Percentiles rank a stretch among this genome's conserved stretches.
These are phyloP conservation scores for Brachionus angularis DNA, from an alignment of 1,140 invertebrate species.

Conservation along the genomic window DNA sequence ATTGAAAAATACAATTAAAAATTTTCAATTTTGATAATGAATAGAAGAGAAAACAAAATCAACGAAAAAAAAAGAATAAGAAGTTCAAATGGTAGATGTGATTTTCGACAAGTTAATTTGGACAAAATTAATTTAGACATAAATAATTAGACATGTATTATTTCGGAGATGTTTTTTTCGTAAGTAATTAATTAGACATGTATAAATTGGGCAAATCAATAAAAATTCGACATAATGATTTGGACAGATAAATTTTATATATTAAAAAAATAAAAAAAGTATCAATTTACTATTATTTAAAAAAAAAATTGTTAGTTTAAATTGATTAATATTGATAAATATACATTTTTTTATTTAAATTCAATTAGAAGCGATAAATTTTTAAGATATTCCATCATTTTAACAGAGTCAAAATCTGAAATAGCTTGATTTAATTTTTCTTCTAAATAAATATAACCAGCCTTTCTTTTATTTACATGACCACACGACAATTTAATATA, in stretches of 20 bases:
- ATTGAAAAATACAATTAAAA: no score
- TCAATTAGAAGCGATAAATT: background rate
- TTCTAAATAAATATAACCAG: background rate
- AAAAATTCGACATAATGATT: background rate
- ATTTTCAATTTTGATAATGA: no score
- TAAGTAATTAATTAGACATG: background rate
- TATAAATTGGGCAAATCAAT: background rate
- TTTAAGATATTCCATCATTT: background rate
- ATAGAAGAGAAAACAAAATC: no score
- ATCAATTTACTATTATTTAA: background rate
- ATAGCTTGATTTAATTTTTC: conserved; percentile 6
- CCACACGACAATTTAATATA: background rate
- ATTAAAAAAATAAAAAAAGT: no score
- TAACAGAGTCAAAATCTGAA: background rate
- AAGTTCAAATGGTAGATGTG: background rate
- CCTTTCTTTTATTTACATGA: background rate
- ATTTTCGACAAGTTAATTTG: background rate
- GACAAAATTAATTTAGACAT: background rate
- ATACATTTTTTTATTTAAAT: background rate
- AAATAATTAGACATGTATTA: background rate
- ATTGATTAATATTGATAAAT: background rate
- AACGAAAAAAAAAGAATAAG: no score
- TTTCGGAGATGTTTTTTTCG: background rate
- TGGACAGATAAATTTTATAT: background rate
- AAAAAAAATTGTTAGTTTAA: background rate